phyloP scores from a whole-genome alignment of 2,797 vertebrate genomes.

The Gymnoscopelus braueri region DNA sequence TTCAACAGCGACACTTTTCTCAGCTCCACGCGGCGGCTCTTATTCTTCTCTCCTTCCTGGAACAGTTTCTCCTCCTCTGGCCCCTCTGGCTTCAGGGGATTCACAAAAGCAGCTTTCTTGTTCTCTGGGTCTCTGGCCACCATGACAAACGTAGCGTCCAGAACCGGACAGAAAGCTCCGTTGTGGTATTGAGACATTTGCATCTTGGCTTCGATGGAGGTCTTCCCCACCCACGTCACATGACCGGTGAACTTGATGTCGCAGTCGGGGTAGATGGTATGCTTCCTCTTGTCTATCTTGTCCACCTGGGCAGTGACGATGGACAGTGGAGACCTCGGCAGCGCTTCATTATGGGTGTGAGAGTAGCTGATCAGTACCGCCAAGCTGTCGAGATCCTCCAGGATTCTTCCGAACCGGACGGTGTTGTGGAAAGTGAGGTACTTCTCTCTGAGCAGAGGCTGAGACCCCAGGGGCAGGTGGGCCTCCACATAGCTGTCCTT shows the following conservation, averaged over 20 bases:
- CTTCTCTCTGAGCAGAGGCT: slow-evolving; percentile 91
- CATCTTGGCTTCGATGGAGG: slow-evolving; percentile 98
- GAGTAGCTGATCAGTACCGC: slow-evolving; percentile 98
- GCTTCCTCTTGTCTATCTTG: slow-evolving; percentile 94
- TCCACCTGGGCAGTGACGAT: slow-evolving; percentile 98
- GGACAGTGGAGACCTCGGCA: slow-evolving; percentile 89
- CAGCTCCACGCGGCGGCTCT: slow-evolving; percentile 86
- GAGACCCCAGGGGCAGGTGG: slow-evolving; percentile 91
- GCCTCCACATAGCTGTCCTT: slow-evolving; percentile 93
- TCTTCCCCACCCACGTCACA: slow-evolving; percentile 95
- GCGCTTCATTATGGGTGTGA: slow-evolving; percentile 84
- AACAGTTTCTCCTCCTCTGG: slow-evolving; percentile 88
- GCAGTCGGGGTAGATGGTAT: slow-evolving; percentile 87
- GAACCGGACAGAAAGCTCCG: slow-evolving; percentile 84
- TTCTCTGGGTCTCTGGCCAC: slow-evolving; percentile 96
- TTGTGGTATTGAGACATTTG: slow-evolving; percentile 91
- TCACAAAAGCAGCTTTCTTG: slow-evolving; percentile 93
- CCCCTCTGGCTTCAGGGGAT: slow-evolving; percentile 85
- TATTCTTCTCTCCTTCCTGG: slow-evolving; percentile 91
- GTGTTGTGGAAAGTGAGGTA: slow-evolving; percentile 93
- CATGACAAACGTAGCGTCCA: slow-evolving; percentile 98
- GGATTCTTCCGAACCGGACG: slow-evolving; percentile 93
- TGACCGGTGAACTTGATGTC: slow-evolving; percentile 96
- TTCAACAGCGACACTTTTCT: slow-evolving; percentile 91
- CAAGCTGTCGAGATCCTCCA: slow-evolving; percentile 98